Evolutionary conservation across 2,113 vertebrate genomes (phyloP).

Genomic region (Electrona antarctica): DNA sequence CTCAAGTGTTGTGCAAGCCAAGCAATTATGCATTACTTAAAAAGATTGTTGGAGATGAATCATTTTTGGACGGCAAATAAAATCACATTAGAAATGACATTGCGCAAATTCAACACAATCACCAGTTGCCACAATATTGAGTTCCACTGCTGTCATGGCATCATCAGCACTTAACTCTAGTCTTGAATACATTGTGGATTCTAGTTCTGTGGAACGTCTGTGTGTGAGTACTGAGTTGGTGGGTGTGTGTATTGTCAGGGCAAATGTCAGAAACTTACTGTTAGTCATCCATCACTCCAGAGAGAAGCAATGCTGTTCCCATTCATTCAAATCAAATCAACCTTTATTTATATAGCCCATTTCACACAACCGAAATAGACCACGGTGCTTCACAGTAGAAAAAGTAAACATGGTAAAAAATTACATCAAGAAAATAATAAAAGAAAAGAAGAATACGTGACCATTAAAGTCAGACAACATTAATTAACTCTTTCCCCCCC

Average conservation of each 20-base stretch:
- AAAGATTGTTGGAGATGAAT: slow-evolving; percentile 15
- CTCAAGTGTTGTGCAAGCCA: neutral
- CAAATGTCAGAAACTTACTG: neutral
- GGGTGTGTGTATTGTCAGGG: neutral
- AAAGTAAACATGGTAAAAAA: no score
- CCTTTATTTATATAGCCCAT: no score
- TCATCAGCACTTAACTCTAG: neutral
- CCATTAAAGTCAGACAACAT: no score
- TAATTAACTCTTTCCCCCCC: no score
- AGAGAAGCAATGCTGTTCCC: neutral
- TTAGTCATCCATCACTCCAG: slow-evolving; percentile 16
- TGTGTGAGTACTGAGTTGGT: neutral
- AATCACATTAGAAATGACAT: neutral
- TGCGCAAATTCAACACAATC: slow-evolving; percentile 13
- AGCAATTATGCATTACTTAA: slow-evolving; percentile 12
- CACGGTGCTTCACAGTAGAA: no score
- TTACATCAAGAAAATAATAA: no score
- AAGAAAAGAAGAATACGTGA: no score
- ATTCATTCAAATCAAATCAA: slow-evolving; percentile 8
- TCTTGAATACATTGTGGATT: neutral
- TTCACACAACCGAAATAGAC: no score
- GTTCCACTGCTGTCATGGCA: neutral
- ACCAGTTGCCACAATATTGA: neutral
- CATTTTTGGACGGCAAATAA: slow-evolving; percentile 13
- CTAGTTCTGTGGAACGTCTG: neutral